phyloP scores from a whole-genome alignment of 1,140 invertebrate species.

The Halesus radiatus region DNA sequence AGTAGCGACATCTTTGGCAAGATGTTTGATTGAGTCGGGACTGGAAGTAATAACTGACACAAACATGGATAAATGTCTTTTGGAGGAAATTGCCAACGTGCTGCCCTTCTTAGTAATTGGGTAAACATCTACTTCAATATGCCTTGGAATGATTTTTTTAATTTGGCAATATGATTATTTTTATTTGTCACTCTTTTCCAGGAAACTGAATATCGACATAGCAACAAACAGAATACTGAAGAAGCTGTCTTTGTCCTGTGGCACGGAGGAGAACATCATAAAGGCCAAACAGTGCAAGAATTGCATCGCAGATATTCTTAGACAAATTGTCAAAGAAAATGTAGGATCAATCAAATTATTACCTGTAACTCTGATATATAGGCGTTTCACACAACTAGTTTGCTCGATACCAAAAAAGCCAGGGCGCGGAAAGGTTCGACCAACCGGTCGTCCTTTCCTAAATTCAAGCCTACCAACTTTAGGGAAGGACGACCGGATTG shows the following conservation, averaged over 20 bases:
- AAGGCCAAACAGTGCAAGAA: slow-evolving; percentile 3
- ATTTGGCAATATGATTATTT: no score
- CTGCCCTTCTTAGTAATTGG: slow-evolving; percentile 47
- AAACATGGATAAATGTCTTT: slow-evolving; percentile 23
- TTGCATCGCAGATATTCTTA: slow-evolving; percentile 43
- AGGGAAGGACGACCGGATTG: no score
- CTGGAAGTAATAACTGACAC: neutral
- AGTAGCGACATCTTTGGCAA: slow-evolving; percentile 46
- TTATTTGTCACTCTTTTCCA: slow-evolving; percentile 1
- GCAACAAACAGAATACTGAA: slow-evolving; percentile 45
- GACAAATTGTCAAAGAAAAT: slow-evolving; percentile 51
- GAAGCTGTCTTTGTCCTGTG: slow-evolving; percentile 21
- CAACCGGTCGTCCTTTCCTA: no score
- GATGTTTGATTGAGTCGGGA: slow-evolving; percentile 41
- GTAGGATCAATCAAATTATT: slow-evolving; percentile 7
- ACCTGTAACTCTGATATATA: no score
- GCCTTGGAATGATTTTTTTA: no score
- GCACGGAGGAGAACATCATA: slow-evolving; percentile 23
- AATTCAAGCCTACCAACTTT: no score
- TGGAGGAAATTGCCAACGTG: slow-evolving; percentile 42
- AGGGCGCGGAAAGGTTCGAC: no score
- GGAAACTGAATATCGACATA: slow-evolving; percentile 44
- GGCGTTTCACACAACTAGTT: no score
- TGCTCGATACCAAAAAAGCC: no score
- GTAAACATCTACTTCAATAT: slow-evolving; percentile 22